Evolutionary conservation across 2,113 vertebrate species (phyloP).

Genomic region (Tor tambroides): DNA sequence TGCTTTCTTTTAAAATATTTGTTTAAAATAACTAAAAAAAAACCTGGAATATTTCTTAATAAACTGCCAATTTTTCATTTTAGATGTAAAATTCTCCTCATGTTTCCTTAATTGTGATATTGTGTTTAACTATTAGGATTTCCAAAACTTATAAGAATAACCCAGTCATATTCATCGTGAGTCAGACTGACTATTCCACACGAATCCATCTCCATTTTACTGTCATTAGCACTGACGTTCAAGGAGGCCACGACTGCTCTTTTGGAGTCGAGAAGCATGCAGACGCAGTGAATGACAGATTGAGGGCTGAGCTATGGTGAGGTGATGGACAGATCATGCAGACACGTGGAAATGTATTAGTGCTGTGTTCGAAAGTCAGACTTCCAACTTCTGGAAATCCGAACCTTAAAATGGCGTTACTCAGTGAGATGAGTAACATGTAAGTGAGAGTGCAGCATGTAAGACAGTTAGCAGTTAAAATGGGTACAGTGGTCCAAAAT

Average conservation of each 20-base stretch:
- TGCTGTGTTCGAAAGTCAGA: background rate
- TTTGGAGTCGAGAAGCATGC: background rate
- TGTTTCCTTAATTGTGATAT: background rate
- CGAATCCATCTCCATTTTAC: constrained; percentile 11
- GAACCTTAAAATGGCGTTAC: background rate
- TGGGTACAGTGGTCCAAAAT: background rate
- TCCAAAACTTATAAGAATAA: too few relatives aligned
- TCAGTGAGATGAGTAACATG: too few relatives aligned
- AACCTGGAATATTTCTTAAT: background rate
- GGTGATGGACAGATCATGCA: constrained; percentile 23
- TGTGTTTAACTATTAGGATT: background rate
- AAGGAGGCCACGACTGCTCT: background rate
- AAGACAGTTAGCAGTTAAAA: too few relatives aligned
- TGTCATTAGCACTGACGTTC: constrained; percentile 15
- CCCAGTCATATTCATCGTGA: too few relatives aligned
- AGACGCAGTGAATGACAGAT: constrained; percentile 20
- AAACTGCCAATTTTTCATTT: background rate
- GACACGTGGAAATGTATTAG: background rate
- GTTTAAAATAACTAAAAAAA: too few relatives aligned
- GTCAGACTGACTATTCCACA: background rate
- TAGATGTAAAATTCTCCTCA: background rate
- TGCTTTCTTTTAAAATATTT: too few relatives aligned
- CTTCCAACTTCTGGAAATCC: background rate
- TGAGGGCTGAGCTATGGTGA: constrained; percentile 6
- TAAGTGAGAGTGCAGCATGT: too few relatives aligned